Evolutionary conservation across 2,888 invertebrate genomes (phyloP), one percentile per base, ranked within the genome.

Genomic region (Pristionchus fissidentatus): DNA sequence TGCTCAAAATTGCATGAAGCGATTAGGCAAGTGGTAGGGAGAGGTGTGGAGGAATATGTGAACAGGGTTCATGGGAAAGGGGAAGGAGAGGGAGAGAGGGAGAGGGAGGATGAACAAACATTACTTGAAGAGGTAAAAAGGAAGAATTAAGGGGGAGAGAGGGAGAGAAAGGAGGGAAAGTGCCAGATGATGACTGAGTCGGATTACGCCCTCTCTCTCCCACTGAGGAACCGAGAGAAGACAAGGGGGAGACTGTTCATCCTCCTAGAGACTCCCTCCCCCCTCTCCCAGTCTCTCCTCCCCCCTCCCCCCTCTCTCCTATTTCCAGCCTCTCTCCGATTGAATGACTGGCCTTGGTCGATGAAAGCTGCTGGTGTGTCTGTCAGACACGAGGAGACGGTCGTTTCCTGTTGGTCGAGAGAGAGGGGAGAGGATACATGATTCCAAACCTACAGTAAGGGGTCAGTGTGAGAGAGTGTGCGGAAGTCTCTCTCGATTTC

Each of bases 101-200:
- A 81, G 62, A 55, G 49, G 57, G 57, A 46, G 66, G 81, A 60
- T 49, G 41, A 57, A 49, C 62, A 81, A 60, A 81, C 57, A 79
- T 46, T 41, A 35, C 55, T 55, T 55, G 32, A 62, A 62, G 60
- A 66, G 66, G 62, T 46, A 46, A 81, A 70, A 57, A 62, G 55
- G 81, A 81, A 26, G 46, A 43, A 81, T 38, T 78, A 75, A 78
- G 78, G 78, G 73, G 70, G 49, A 35, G 49, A 83, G 35, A 55
- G 73, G 46, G 57, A 84, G 70, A 78, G 32, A 70, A 62, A 84
- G 70, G 35, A 66, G 13, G 66, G 60, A 55, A 49, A 77, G 75
- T 77, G 60, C 79, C 55, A 79, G 79, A 79, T 57, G 79, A 62
- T 26, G 62, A 79, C 55, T 79, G 57, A 79, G 60, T 55, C 55